These are phyloP conservation scores for Hypomesus transpacificus DNA, from an alignment of 2,113 vertebrate species.

Conservation along the genomic window DNA sequence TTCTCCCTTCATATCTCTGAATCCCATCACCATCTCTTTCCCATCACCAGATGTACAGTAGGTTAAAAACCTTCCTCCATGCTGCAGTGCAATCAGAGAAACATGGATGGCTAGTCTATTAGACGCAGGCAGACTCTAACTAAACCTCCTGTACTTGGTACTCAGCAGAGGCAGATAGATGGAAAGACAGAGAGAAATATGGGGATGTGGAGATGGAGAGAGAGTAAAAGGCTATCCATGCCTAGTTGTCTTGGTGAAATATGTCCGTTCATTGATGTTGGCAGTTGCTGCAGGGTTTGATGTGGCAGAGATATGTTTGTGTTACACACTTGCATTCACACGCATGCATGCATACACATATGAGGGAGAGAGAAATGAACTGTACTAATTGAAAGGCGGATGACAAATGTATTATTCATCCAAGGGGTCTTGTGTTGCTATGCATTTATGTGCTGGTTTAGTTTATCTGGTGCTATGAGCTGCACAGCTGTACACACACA, in stretches of 20 bases:
- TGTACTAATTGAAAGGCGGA: not conserved
- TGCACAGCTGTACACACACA: not conserved
- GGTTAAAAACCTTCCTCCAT: no score
- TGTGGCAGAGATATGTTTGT: not conserved
- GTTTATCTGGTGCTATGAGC: not conserved
- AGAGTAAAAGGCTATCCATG: not conserved
- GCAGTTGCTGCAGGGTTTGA: not conserved
- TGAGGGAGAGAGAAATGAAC: not conserved
- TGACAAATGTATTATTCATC: not conserved
- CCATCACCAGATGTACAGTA: no score
- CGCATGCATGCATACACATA: no score
- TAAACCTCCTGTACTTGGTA: no score
- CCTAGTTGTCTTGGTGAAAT: not conserved
- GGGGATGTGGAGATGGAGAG: not conserved
- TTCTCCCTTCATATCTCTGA: not conserved
- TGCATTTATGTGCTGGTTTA: slow-evolving; percentile 1
- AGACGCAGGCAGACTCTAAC: not conserved
- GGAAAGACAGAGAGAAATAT: not conserved
- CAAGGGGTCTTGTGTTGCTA: not conserved
- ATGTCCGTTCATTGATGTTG: not conserved
- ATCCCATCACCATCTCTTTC: not conserved
- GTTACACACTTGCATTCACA: not conserved
- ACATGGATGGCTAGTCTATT: not conserved
- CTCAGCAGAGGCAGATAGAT: not conserved
- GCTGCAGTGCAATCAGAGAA: not conserved